Evolutionary conservation across 2,888 invertebrate genomes (phyloP).

Genomic region (Callyntrura guangdongensis): DNA sequence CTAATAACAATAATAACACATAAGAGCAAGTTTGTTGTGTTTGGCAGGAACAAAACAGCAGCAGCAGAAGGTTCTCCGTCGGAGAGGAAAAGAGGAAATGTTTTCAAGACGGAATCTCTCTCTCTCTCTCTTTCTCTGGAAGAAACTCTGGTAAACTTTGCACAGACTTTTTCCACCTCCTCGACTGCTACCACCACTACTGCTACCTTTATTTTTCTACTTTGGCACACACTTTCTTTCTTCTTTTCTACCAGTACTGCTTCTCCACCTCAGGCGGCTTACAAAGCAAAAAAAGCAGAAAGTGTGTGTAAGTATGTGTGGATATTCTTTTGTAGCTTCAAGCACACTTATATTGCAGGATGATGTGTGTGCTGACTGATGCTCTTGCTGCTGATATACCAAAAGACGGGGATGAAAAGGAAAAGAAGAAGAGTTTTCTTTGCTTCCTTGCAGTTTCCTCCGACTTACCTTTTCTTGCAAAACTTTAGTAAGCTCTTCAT

Average conservation of each 20-base stretch:
- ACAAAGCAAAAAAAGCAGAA: neutral
- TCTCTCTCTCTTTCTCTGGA: no score
- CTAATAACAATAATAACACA: neutral
- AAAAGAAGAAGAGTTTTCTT: neutral
- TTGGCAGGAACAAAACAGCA: slow-evolving; percentile 53
- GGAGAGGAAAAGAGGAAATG: neutral
- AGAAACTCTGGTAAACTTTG: slow-evolving; percentile 49
- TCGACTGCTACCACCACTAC: neutral
- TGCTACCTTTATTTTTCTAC: neutral
- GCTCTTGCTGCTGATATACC: neutral
- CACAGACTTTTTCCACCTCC: slow-evolving; percentile 49
- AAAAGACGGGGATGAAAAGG: neutral
- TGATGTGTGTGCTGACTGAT: neutral
- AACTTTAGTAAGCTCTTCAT: no score
- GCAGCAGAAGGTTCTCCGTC: neutral
- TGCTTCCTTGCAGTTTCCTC: no score
- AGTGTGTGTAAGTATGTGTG: neutral
- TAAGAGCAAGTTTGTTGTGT: slow-evolving; percentile 21
- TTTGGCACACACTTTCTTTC: slow-evolving; percentile 21
- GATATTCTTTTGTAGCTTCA: no score
- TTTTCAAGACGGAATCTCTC: slow-evolving; percentile 25
- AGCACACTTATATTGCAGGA: no score
- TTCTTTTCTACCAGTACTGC: slow-evolving; percentile 6
- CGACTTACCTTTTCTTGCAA: no score
- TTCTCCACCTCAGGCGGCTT: slow-evolving; percentile 31